A percentile compares a stretch with the other conserved stretches of the same genome.
These are phyloP conservation scores for Chauna torquata DNA, from an alignment of 2,113 vertebrate species.

Conservation along the genomic window DNA sequence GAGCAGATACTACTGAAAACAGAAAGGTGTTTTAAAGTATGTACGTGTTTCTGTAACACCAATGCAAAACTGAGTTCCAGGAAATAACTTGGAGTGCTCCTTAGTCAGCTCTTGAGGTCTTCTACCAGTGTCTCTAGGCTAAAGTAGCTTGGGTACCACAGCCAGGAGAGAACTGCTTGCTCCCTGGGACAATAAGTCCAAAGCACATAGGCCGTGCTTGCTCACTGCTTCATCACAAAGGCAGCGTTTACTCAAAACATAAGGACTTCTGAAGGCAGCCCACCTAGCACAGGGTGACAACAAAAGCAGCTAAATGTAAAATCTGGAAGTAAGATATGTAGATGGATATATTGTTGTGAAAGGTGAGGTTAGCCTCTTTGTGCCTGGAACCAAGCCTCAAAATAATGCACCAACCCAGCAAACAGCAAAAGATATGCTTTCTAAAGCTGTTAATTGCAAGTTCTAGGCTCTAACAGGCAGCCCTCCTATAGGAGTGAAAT, in stretches of 20 bases:
- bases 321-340: neutral
- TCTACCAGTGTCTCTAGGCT: neutral
- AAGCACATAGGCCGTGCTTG: neutral
- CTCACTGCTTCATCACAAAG: neutral
- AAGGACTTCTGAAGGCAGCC: neutral
- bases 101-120: neutral
- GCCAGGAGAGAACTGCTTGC: neutral
- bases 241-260: neutral
- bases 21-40: neutral
- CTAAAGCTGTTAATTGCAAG: neutral
- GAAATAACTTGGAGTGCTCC: neutral
- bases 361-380: neutral
- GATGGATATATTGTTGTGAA: neutral
- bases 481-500: neutral
- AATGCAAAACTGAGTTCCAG: neutral
- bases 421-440: neutral
- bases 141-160: neutral
- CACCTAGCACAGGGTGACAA: neutral
- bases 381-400: neutral
- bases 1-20: neutral
- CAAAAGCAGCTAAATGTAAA: neutral
- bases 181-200: neutral
- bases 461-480: neutral
- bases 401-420: neutral
- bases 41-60: neutral